phyloP scores from a whole-genome alignment of 2,113 vertebrate genomes.

The Microcebus jonahi region DNA sequence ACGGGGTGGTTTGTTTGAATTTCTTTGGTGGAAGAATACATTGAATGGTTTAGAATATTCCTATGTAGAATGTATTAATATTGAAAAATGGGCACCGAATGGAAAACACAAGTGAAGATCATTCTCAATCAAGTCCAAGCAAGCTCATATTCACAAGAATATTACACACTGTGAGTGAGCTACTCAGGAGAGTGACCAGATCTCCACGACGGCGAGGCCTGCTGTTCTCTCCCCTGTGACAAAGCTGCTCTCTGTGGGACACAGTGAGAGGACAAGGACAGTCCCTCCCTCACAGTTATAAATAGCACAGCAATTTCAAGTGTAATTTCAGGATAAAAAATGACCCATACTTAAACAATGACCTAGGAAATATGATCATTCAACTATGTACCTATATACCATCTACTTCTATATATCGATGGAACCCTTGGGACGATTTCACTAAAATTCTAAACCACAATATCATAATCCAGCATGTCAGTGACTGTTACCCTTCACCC shows the following conservation, averaged over 20 bases:
- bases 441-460: too few relatives aligned
- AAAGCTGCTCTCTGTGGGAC: not conserved
- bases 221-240: not conserved
- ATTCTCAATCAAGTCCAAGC: not conserved
- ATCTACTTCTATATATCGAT: too few relatives aligned
- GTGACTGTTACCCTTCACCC: not conserved
- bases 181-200: not conserved
- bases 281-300: not conserved
- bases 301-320: not conserved
- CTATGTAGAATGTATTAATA: not conserved
- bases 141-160: not conserved
- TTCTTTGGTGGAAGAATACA: too few relatives aligned
- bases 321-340: not conserved
- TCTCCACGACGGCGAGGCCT: not conserved
- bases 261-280: not conserved
- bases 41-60: too few relatives aligned
- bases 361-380: too few relatives aligned
- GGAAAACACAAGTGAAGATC: not conserved
- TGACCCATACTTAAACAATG: not conserved
- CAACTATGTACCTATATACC: too few relatives aligned
- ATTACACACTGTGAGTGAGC: too few relatives aligned
- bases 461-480: too few relatives aligned
- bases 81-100: not conserved
- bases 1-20: too few relatives aligned
- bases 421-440: too few relatives aligned